Evolutionary conservation across 2,113 vertebrate genomes (phyloP).

Genomic region (Pseudorhombus dupliciocellatus): DNA sequence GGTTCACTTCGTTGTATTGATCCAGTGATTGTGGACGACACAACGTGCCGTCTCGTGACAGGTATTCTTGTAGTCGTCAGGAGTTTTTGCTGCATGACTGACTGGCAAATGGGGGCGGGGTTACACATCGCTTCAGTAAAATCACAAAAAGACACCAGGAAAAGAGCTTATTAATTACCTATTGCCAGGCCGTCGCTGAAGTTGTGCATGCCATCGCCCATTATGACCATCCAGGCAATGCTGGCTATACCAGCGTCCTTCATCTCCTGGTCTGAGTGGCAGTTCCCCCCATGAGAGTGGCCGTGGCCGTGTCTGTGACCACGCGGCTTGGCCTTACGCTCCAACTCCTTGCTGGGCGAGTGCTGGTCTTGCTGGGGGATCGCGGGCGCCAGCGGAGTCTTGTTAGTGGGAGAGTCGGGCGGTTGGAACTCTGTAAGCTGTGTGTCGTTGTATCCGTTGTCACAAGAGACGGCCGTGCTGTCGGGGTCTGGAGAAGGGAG

Average conservation of each 20-base stretch:
- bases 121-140: too few relatives aligned
- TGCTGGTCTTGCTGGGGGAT: constrained; percentile 69
- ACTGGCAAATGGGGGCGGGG: too few relatives aligned
- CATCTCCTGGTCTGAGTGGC: constrained; percentile 96
- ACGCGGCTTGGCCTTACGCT: constrained; percentile 82
- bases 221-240: constrained; percentile 99
- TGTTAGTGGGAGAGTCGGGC: constrained; percentile 85
- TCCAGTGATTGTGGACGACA: too few relatives aligned
- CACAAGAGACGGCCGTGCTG: constrained; percentile 80
- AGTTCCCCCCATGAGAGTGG: constrained; percentile 92
- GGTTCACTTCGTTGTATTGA: too few relatives aligned
- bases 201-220: constrained; percentile 99
- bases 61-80: too few relatives aligned
- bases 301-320: constrained; percentile 86
- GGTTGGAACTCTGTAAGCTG: constrained; percentile 87
- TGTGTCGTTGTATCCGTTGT: constrained; percentile 87
- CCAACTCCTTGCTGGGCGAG: constrained; percentile 46
- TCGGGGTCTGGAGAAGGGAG: constrained; percentile 80
- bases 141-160: too few relatives aligned
- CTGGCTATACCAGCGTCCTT: constrained; percentile 95
- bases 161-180: constrained; percentile 79
- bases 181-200: constrained; percentile 98
- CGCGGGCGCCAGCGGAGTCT: constrained; percentile 76
- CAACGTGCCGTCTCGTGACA: too few relatives aligned
- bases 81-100: too few relatives aligned